These are phyloP conservation scores for Bolinopsis microptera DNA, from an alignment of 37 sponge, comb jelly and placozoan species.

Conservation along the genomic window DNA sequence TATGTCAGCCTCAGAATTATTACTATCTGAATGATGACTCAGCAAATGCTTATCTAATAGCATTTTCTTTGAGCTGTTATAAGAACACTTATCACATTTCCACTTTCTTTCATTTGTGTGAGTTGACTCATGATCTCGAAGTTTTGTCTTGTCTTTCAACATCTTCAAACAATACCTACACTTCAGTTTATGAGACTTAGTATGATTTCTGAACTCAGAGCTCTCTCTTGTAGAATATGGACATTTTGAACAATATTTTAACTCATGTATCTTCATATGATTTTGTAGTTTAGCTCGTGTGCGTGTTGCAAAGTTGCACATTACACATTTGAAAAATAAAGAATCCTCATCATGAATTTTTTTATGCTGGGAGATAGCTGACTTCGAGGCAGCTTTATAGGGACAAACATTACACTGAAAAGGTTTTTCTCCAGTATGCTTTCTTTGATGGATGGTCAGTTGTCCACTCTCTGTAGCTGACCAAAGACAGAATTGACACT, in stretches of 20 bases:
- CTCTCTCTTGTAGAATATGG: neutral
- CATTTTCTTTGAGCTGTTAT: neutral
- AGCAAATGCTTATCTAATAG: neutral
- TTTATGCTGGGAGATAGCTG: neutral
- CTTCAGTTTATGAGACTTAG: conserved; percentile 24
- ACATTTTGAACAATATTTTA: conserved; percentile 27
- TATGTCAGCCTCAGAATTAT: neutral
- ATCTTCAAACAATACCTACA: neutral
- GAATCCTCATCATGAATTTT: neutral
- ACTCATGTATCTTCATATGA: neutral
- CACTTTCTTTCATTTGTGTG: conserved; percentile 5
- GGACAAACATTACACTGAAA: neutral
- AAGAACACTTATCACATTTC: neutral
- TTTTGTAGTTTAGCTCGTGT: conserved; percentile 22
- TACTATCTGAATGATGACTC: neutral
- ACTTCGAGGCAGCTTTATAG: conserved; percentile 38
- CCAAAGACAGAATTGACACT: conserved; percentile 30
- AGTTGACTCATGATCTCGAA: neutral
- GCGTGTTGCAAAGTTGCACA: neutral
- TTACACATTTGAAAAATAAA: neutral
- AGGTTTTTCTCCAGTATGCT: conserved; percentile 51
- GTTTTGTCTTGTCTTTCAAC: neutral
- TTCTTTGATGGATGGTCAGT: conserved; percentile 3
- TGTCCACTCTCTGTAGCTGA: conserved; percentile 45
- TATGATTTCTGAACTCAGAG: neutral